Base-by-base conservation (phyloP, 2,888 invertebrate genomes). In the Brachyptera risi region DNA sequence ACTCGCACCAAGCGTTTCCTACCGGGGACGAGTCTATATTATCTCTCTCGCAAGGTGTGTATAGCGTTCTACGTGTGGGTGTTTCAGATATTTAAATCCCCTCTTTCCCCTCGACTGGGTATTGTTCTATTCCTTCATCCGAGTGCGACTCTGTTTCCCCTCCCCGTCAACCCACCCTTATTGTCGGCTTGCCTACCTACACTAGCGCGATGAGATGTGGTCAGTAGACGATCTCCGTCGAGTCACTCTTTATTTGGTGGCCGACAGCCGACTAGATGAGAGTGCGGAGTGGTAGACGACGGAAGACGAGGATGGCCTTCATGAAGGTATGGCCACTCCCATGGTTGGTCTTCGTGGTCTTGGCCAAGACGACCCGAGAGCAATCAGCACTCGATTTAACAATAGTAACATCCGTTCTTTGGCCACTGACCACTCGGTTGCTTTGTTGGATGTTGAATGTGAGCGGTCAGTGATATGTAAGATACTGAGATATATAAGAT, bases 31-130 rank as follows among this genome's bases (percentile, higher is more conserved):
- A n/a, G n/a, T n/a, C n/a, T n/a, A n/a, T n/a, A n/a, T n/a, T n/a
- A 23, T 31, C 50, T 51, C 27, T 17, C 31, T 31, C 15, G 17
- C 35, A 37, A 54, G 54, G 54, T 54, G 54, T 54, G 54, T 54
- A 23, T 19, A 54, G 21, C 35, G 17, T 24, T 51, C n/a, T n/a
- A 27, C 24, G 54, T 19, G 54, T 54, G 54, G 54, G 54, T 54
- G 54, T 31, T 31, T 24, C 13, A 47, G 54, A 54, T 21, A 54
- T 54, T 37, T 54, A 54, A 54, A 35, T 54, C 37, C 54, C 54
- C 54, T 37, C 54, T 35, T 21, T 11, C 23, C 37, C 21, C 17
- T 51, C 9, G 21, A 47, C 47, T 47, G 4, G 21, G 21, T 47
- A n/a, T 47, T 21, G n/a, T 21, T 47, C 21, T 47, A 11, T 47